Conservation (phyloP, 2,113 vertebrate species). For the Salvator merianae region DNA sequence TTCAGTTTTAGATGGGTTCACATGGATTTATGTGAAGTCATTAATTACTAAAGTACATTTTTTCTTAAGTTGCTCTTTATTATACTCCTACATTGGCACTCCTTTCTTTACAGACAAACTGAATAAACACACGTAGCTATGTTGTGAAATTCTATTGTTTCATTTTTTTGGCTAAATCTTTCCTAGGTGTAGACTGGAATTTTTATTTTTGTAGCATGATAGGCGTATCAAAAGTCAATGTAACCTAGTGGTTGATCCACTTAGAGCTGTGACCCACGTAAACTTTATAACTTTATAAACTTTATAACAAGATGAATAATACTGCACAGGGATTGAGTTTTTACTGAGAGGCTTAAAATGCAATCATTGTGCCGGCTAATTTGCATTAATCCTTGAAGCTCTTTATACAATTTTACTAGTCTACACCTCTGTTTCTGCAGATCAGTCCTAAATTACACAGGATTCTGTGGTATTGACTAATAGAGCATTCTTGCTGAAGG, state of each 20-base stretch:
- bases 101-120: conserved; percentile 45
- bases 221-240: conserved; percentile 39
- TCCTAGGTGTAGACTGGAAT: not conserved
- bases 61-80: conserved; percentile 21
- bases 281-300: conserved; percentile 46
- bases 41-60: conserved; percentile 8
- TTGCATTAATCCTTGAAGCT: conserved; percentile 65
- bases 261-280: conserved; percentile 48
- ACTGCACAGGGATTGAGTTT: conserved; percentile 46
- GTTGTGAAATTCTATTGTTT: conserved; percentile 37
- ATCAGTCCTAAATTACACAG: conserved; percentile 51
- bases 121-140: conserved; percentile 25
- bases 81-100: conserved; percentile 22
- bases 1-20: conserved; percentile 20
- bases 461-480: conserved; percentile 52
- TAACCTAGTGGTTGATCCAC: not conserved
- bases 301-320: conserved; percentile 26
- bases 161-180: conserved; percentile 37
- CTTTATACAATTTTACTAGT: conserved; percentile 61
- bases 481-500: conserved; percentile 60
- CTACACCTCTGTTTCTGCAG: conserved; percentile 45
- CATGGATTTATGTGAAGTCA: conserved; percentile 27
- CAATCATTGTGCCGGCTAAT: conserved; percentile 60
- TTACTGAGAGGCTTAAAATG: conserved; percentile 56
- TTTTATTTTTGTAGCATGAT: conserved; percentile 37